Base-by-base conservation (phyloP, 2,797 vertebrate species). In the Micrastur ruficollis region DNA sequence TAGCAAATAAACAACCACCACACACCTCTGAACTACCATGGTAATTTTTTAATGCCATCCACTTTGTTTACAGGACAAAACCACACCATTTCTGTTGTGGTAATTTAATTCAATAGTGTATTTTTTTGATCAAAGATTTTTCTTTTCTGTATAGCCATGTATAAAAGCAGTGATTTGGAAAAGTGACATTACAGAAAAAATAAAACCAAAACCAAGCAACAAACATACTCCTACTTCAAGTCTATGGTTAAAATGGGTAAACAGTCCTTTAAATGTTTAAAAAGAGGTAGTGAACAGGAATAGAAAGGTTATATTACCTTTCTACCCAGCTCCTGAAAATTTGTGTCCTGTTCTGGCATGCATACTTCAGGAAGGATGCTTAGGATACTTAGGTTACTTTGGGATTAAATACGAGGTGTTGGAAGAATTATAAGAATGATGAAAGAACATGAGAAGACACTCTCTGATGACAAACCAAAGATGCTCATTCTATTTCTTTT, bases 31-130 rank as follows among this genome's bases (percentile, higher is more conserved):
- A 83, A 95, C 83, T 74, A 83, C 88, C 55, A 68, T 36, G 42
- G 81, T 31, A 80, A 86, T 75, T 79, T 84, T 89, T 89, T 40
- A 87, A 89, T 2, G 1, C 25, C 36, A 80, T 55, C 22, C 61
- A 46, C 70, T 88, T 93, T 93, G 73, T 94, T 93, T 90, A 78
- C 27, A 89, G 46, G 34, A 53, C 32, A 94, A 78, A 91, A 61
- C 0, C 20, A 56, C 55, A 75, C 16, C 4, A 59, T 73, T 94
- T 93, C 44, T 63, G 22, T 47, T 50, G 32, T 42, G 44, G 62
- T 34, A 78, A 73, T 78, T 83, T 78, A 86, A 94, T 73, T 93
- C 32, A 92, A n/a, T 52, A 76, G 18, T 46, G 62, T 34, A 62
- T 11, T 14, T 86, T 75, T 94, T 73, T 75, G 25, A 86, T 32